A percentile compares a stretch with the other conserved stretches of the same genome.
Evolutionary conservation across 2,113 vertebrate genomes (phyloP).

Genomic region (Macrotis lagotis): DNA sequence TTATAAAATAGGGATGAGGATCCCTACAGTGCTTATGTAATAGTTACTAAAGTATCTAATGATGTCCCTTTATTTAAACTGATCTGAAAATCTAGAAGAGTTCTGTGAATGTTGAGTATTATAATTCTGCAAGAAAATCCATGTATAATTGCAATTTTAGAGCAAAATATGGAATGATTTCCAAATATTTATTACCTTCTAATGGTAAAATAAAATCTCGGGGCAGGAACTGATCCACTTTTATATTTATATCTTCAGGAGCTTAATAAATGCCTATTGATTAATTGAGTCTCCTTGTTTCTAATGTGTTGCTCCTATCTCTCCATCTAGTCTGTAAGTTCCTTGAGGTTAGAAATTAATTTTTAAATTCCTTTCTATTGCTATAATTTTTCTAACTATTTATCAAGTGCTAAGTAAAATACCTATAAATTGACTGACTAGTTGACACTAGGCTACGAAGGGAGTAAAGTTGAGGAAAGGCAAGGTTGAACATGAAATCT

Average conservation of each 20-base stretch:
- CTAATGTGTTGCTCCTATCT: not conserved
- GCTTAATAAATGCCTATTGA: not conserved
- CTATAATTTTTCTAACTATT: slow-evolving; percentile 3
- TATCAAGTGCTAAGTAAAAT: not conserved
- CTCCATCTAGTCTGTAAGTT: not conserved
- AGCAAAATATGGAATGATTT: not conserved
- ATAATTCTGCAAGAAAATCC: not conserved
- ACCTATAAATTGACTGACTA: not conserved
- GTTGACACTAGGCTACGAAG: not conserved
- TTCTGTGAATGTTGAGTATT: not conserved
- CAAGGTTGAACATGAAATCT: slow-evolving; percentile 32
- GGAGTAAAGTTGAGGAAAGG: not conserved
- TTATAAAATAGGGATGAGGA: not conserved
- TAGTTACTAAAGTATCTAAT: not conserved
- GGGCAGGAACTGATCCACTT: not conserved
- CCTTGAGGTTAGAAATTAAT: not conserved
- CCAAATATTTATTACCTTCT: not conserved
- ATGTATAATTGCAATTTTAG: not conserved
- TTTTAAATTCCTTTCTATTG: not conserved
- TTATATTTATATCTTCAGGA: not conserved
- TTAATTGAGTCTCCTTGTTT: not conserved
- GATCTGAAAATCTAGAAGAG: not conserved
- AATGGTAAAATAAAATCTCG: not conserved
- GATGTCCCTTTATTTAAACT: not conserved
- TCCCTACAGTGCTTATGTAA: not conserved